These are phyloP conservation scores for Monochamus alternatus DNA, from an alignment of 2,888 invertebrate species.

Conservation along the genomic window DNA sequence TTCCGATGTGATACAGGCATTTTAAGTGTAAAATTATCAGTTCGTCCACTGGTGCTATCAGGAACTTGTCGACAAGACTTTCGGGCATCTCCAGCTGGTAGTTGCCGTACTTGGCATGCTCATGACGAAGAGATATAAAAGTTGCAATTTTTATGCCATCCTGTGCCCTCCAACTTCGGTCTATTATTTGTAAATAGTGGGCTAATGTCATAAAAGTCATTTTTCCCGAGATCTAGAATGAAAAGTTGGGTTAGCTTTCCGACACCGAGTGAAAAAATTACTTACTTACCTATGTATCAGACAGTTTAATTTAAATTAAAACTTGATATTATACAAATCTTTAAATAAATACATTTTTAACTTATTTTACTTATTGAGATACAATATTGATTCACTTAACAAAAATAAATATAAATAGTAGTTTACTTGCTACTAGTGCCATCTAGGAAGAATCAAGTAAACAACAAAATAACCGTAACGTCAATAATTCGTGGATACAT, in stretches of 20 bases:
- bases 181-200: slow-evolving; percentile 71
- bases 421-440: too few species aligned
- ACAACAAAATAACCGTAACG: too few species aligned
- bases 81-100: slow-evolving; percentile 83
- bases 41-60: slow-evolving; percentile 84
- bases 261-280: not conserved
- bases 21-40: slow-evolving; percentile 83
- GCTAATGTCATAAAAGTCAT: slow-evolving; percentile 67
- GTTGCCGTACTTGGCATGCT: slow-evolving; percentile 81
- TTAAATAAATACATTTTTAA: not conserved
- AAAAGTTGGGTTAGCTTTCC: slow-evolving; percentile 30
- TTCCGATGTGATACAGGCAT: slow-evolving; percentile 74
- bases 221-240: slow-evolving; percentile 14
- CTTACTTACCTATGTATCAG: slow-evolving; percentile 1
- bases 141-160: slow-evolving; percentile 77
- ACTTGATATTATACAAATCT: not conserved
- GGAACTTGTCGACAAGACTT: slow-evolving; percentile 78
- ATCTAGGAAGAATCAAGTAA: too few species aligned
- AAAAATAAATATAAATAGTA: too few species aligned
- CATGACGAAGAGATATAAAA: slow-evolving; percentile 79
- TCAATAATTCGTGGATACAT: too few species aligned
- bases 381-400: too few species aligned
- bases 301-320: not conserved
- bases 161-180: slow-evolving; percentile 76
- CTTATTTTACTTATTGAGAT: too few species aligned